Evolutionary conservation across 2,888 invertebrate genomes (phyloP).

Genomic region (Macrophya annulata): DNA sequence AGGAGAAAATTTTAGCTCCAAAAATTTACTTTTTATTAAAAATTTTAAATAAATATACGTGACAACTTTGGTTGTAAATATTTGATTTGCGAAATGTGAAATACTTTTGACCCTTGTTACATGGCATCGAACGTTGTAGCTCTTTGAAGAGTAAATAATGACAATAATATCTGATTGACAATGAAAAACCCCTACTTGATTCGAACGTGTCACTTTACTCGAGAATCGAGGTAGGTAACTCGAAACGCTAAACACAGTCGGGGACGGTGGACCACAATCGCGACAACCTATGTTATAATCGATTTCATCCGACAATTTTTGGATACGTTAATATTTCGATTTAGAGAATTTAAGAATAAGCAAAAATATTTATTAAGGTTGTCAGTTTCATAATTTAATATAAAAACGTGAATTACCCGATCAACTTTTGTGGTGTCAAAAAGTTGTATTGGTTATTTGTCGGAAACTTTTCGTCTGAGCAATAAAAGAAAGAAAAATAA

Average conservation of each 20-base stretch:
- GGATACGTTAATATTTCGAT: background rate
- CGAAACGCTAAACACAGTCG: constrained; percentile 19
- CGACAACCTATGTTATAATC: background rate
- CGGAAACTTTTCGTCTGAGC: background rate
- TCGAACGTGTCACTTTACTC: constrained; percentile 37
- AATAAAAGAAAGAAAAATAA: background rate
- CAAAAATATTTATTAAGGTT: background rate
- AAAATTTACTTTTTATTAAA: background rate
- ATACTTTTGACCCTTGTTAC: background rate
- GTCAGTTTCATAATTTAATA: too few relatives aligned
- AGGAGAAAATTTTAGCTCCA: background rate
- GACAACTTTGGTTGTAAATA: background rate
- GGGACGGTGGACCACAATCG: constrained; percentile 14
- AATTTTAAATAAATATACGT: background rate
- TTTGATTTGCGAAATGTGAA: background rate
- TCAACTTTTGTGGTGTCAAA: too few relatives aligned
- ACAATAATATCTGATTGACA: constrained; percentile 5
- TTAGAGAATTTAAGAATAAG: background rate
- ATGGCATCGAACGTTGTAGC: background rate
- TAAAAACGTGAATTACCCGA: too few relatives aligned
- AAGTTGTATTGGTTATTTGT: too few relatives aligned
- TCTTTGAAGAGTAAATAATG: background rate
- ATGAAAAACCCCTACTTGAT: constrained; percentile 46
- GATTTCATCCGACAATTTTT: background rate
- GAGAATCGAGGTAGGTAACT: constrained; percentile 37